phyloP scores from a whole-genome alignment of 2,113 vertebrate genomes.

The Chionis minor region DNA sequence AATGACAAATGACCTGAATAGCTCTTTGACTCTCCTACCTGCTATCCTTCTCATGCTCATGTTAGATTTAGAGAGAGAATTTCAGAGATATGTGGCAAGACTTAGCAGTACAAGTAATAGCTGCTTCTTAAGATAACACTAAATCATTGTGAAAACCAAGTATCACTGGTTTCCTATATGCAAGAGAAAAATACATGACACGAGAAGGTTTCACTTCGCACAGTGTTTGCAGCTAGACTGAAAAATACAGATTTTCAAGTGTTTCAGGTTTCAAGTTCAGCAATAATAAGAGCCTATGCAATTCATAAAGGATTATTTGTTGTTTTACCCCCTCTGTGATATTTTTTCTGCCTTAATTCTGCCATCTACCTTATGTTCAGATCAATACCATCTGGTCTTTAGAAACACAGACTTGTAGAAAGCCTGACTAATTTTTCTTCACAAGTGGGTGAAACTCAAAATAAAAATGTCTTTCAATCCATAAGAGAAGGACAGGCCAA shows the following conservation, averaged over 20 bases:
- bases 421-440: constrained; percentile 7
- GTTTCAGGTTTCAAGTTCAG: background rate
- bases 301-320: background rate
- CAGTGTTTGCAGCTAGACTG: background rate
- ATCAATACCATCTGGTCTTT: constrained; percentile 21
- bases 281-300: background rate
- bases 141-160: background rate
- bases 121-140: background rate
- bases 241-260: background rate
- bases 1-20: background rate
- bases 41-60: background rate
- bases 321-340: rapidly evolving
- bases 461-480: background rate
- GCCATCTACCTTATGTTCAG: constrained; percentile 10
- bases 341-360: constrained; percentile 4
- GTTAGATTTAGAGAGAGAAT: background rate
- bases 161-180: background rate
- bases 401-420: background rate
- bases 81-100: background rate
- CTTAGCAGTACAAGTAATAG: background rate
- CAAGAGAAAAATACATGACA: background rate
- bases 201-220: background rate
- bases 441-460: background rate
- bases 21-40: background rate
- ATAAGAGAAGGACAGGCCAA: background rate